phyloP scores from a whole-genome alignment of 2,888 invertebrate species.

The Eudemis profundana region DNA sequence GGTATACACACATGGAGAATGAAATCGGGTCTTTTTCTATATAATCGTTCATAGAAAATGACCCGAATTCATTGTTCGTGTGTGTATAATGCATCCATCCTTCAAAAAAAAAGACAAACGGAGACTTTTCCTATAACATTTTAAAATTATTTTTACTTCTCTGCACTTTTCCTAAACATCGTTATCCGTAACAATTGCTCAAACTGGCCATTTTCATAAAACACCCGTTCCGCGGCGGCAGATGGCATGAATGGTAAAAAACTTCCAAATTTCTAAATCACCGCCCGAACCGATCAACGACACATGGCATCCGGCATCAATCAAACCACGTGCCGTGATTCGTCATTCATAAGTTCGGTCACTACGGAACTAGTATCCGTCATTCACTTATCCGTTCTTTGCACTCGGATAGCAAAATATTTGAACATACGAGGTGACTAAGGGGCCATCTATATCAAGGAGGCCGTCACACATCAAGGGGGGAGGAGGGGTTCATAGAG shows the following conservation, averaged over 20 bases:
- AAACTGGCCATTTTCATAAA: conserved; percentile 5
- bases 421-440: background rate
- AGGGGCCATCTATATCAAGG: too few species aligned
- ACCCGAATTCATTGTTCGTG: too few species aligned
- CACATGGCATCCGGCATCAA: conserved; percentile 9
- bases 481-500: too few species aligned
- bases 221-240: background rate
- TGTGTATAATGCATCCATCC: too few species aligned
- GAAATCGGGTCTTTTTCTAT: too few species aligned
- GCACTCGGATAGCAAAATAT: conserved; percentile 1
- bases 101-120: too few species aligned
- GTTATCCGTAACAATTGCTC: background rate
- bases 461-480: too few species aligned
- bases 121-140: too few species aligned
- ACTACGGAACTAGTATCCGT: conserved; percentile 16
- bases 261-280: conserved; percentile 6
- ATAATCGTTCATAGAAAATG: too few species aligned
- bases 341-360: conserved; percentile 12
- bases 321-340: conserved; percentile 11
- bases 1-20: too few species aligned
- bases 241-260: conserved; percentile 4
- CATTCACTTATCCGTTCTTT: conserved; percentile 6
- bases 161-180: background rate
- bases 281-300: conserved; percentile 17
- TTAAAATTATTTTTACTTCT: background rate